Percentiles rank a stretch among this genome's conserved stretches.
phyloP scores from a whole-genome alignment of 1,140 invertebrate species.

The Ganaspis sp. region DNA sequence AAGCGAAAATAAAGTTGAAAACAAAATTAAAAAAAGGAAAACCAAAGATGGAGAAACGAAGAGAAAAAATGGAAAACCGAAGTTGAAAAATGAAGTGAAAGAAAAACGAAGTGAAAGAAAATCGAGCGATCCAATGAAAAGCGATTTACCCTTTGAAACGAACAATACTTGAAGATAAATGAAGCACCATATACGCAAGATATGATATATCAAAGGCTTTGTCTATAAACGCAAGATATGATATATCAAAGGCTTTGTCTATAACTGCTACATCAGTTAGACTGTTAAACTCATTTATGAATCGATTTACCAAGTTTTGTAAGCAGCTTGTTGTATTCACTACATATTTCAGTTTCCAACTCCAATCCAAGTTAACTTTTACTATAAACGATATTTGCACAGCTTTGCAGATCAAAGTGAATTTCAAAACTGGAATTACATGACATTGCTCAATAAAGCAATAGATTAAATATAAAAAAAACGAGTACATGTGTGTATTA shows the following conservation, averaged over 20 bases:
- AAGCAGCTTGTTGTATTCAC: not conserved
- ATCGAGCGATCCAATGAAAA: not conserved
- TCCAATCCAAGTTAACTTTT: slow-evolving; percentile 18
- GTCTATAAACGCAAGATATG: not conserved
- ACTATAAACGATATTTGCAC: not conserved
- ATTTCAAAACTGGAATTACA: slow-evolving; percentile 2
- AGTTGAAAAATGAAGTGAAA: no score
- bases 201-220: not conserved
- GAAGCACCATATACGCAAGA: not conserved
- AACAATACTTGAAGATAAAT: not conserved
- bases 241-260: not conserved
- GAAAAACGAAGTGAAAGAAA: no score
- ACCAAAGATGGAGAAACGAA: no score
- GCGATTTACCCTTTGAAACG: no score
- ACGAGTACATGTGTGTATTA: no score
- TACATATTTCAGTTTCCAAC: not conserved
- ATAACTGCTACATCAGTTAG: not conserved
- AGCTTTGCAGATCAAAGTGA: slow-evolving; percentile 18
- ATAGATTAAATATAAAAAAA: not conserved
- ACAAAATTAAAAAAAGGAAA: no score
- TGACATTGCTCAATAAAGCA: not conserved
- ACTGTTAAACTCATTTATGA: slow-evolving; percentile 7
- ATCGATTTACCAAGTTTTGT: slow-evolving; percentile 15
- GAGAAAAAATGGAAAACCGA: no score
- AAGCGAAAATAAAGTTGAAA: no score